Percentiles rank a stretch among this genome's conserved stretches.
Evolutionary conservation across 2,888 invertebrate species (phyloP).

Genomic region (Chymomyza procnemis): DNA sequence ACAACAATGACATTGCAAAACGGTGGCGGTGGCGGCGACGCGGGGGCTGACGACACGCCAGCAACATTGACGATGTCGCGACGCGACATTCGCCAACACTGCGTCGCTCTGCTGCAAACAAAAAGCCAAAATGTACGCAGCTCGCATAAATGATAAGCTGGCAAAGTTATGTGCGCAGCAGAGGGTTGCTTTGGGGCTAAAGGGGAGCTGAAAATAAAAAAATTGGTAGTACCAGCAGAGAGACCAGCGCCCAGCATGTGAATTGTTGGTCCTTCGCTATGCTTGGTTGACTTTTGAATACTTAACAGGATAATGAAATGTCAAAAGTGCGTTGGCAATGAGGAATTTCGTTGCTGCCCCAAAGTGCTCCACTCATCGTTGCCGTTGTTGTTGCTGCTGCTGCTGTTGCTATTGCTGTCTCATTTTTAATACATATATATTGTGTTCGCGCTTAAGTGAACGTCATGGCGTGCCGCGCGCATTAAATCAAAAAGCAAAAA

Average conservation of each 20-base stretch:
- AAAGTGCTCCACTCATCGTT: slow-evolving; percentile 3
- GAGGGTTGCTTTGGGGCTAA: neutral
- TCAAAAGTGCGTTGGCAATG: slow-evolving; percentile 61
- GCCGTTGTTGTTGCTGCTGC: slow-evolving; percentile 37
- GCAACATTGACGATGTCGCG: slow-evolving; percentile 6
- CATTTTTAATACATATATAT: slow-evolving; percentile 9
- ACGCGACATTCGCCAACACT: neutral
- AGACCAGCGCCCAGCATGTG: slow-evolving; percentile 35
- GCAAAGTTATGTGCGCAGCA: slow-evolving; percentile 48
- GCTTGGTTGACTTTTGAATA: slow-evolving; percentile 73
- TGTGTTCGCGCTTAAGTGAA: slow-evolving; percentile 66
- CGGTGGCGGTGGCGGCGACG: neutral
- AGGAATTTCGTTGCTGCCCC: slow-evolving; percentile 15
- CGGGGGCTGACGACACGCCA: neutral
- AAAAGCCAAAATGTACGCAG: slow-evolving; percentile 68
- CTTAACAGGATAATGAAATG: slow-evolving; percentile 75
- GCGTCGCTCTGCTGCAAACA: neutral
- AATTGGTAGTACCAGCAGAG: slow-evolving; percentile 2
- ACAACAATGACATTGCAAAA: slow-evolving; percentile 19
- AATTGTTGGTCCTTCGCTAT: slow-evolving; percentile 33
- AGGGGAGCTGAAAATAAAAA: neutral
- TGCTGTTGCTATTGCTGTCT: no score
- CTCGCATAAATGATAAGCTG: slow-evolving; percentile 70
- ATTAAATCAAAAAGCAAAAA: slow-evolving; percentile 63
- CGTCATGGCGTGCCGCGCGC: slow-evolving; percentile 70